phyloP scores from a whole-genome alignment of 2,888 invertebrate genomes.

The Adelphocoris suturalis region DNA sequence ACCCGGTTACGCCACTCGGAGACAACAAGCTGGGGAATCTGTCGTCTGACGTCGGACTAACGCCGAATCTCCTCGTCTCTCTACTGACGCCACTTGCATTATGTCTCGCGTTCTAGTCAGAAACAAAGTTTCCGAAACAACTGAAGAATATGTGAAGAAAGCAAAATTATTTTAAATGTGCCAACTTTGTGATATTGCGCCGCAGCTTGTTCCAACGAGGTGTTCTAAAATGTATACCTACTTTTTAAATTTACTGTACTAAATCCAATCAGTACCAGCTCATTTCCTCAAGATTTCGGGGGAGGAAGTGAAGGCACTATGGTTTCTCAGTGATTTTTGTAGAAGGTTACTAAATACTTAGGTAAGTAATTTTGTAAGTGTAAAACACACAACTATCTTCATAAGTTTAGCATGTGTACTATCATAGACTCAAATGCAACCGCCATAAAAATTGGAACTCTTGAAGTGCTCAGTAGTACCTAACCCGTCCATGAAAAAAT shows the following conservation, averaged over 20 bases:
- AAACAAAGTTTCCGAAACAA: constrained; percentile 4
- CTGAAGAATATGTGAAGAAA: constrained; percentile 1
- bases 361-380: too few relatives aligned
- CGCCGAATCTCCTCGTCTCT: constrained; percentile 24
- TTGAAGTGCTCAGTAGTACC: too few relatives aligned
- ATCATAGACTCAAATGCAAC: too few relatives aligned
- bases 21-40: constrained; percentile 47
- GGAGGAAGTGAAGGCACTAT: too few relatives aligned
- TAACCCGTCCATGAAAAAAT: too few relatives aligned
- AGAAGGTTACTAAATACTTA: too few relatives aligned
- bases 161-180: constrained; percentile 39
- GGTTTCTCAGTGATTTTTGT: too few relatives aligned
- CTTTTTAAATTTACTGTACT: neutral
- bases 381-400: too few relatives aligned
- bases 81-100: constrained; percentile 16
- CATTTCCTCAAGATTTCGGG: too few relatives aligned
- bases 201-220: neutral
- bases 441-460: too few relatives aligned
- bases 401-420: too few relatives aligned
- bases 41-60: neutral
- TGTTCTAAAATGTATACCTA: neutral
- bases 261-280: neutral
- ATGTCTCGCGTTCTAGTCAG: constrained; percentile 57
- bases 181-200: constrained; percentile 59
- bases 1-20: constrained; percentile 26